Percentiles rank a stretch among this genome's conserved stretches.
Conservation (phyloP, 1,140 invertebrate species). For the Hermetia illucens region DNA sequence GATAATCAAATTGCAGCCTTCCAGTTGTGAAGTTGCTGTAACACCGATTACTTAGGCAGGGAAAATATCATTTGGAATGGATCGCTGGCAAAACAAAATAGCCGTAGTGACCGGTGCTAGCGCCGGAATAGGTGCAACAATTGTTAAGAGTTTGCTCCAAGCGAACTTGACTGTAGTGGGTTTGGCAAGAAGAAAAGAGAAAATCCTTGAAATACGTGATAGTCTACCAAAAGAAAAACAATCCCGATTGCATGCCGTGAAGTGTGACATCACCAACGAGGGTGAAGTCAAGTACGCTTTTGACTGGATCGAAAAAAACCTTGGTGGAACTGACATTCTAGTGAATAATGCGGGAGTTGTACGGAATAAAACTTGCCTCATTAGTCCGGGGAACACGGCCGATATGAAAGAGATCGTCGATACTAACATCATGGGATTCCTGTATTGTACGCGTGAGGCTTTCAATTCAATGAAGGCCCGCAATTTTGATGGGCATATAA, state of each 20-base stretch:
- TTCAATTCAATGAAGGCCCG: conserved; percentile 13
- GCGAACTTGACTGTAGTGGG: conserved; percentile 21
- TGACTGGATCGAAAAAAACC: conserved; percentile 36
- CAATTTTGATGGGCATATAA: conserved; percentile 37
- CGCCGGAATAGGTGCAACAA: background rate
- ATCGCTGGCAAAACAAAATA: conserved; percentile 42
- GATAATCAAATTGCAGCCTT: no score
- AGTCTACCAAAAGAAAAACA: conserved; percentile 13
- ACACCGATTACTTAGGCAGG: no score
- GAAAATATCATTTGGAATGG: conserved; percentile 36
- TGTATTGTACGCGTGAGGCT: conserved; percentile 24
- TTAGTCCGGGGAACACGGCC: conserved; percentile 5
- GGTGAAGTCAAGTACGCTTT: conserved; percentile 46
- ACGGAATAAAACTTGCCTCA: conserved; percentile 17
- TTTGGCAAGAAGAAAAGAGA: conserved; percentile 33
- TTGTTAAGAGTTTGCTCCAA: background rate
- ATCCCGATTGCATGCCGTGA: conserved; percentile 24
- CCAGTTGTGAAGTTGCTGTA: no score
- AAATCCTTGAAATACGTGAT: conserved; percentile 20
- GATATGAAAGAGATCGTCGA: conserved; percentile 15
- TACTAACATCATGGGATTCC: conserved; percentile 34
- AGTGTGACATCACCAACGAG: conserved; percentile 47
- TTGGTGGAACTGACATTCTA: conserved; percentile 47
- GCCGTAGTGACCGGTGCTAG: conserved; percentile 42
- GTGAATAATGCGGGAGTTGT: conserved; percentile 51